Conservation (phyloP, 2,797 vertebrate species). For the Chromobotia macracanthus region DNA sequence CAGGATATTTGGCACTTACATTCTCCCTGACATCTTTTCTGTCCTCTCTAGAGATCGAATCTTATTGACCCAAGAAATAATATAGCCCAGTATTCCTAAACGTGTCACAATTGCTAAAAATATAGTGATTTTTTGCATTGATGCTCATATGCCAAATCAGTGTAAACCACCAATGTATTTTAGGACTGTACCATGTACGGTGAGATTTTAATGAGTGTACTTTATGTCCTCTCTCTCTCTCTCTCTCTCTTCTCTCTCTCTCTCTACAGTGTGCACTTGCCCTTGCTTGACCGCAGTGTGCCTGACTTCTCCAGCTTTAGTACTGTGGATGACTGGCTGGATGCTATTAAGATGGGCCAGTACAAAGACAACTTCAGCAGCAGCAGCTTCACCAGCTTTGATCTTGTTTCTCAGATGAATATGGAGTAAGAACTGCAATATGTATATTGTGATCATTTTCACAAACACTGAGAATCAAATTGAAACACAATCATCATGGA, state of each 20-base stretch:
- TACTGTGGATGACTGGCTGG: slow-evolving; percentile 97
- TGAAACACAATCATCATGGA: neutral
- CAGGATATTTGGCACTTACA: slow-evolving; percentile 41
- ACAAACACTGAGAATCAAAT: too few species aligned
- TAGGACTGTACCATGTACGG: slow-evolving; percentile 15
- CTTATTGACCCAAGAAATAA: slow-evolving; percentile 41
- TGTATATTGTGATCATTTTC: too few species aligned
- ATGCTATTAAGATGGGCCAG: slow-evolving; percentile 99
- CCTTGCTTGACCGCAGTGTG: slow-evolving; percentile 94
- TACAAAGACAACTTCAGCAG: slow-evolving; percentile 97
- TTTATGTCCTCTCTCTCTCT: slow-evolving; percentile 19
- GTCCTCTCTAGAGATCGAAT: slow-evolving; percentile 32
- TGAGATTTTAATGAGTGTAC: neutral
- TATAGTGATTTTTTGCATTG: slow-evolving; percentile 18
- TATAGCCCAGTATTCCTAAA: slow-evolving; percentile 16
- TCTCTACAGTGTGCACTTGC: slow-evolving; percentile 88
- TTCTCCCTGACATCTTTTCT: slow-evolving; percentile 27
- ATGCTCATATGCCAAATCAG: slow-evolving; percentile 30
- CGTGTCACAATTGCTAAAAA: slow-evolving; percentile 39
- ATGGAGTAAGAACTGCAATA: slow-evolving; percentile 95
- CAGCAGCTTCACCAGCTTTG: slow-evolving; percentile 90
- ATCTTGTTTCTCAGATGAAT: slow-evolving; percentile 97
- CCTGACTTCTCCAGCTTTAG: slow-evolving; percentile 98
- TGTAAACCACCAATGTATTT: slow-evolving; percentile 16
- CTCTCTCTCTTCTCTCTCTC: slow-evolving; percentile 9